Percentiles rank a stretch among this genome's conserved stretches.
Evolutionary conservation across 2,888 invertebrate genomes (phyloP).

Genomic region (Luffia ferchaultella): DNA sequence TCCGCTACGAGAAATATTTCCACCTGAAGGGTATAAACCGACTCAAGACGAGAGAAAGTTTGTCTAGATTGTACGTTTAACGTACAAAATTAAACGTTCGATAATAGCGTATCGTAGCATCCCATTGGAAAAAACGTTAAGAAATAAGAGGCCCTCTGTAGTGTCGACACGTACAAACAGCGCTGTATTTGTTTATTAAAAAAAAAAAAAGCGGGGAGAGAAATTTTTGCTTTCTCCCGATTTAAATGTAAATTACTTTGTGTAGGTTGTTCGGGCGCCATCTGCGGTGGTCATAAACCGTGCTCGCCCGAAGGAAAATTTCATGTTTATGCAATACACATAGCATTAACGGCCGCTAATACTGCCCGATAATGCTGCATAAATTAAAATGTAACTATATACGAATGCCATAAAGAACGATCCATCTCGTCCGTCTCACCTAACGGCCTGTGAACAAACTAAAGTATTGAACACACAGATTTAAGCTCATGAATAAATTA

Average conservation of each 20-base stretch:
- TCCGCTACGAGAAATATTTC: background rate
- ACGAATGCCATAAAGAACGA: background rate
- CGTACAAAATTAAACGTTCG: background rate
- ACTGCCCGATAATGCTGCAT: slow-evolving; percentile 6
- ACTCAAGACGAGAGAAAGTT: slow-evolving; percentile 11
- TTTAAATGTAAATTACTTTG: slow-evolving; percentile 35
- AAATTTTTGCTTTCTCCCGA: slow-evolving; percentile 22
- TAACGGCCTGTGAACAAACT: background rate
- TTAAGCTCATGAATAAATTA: background rate
- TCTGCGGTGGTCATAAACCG: slow-evolving; percentile 22
- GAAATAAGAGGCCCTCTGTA: slow-evolving; percentile 1
- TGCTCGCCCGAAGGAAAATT: slow-evolving; percentile 20
- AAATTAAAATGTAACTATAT: slow-evolving; percentile 5
- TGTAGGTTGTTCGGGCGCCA: slow-evolving; percentile 20
- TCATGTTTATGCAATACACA: slow-evolving; percentile 27
- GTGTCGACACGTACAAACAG: slow-evolving; percentile 13
- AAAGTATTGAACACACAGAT: background rate
- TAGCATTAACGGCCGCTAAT: slow-evolving; percentile 10
- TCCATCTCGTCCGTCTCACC: background rate
- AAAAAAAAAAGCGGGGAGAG: slow-evolving; percentile 13
- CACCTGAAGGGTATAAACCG: slow-evolving; percentile 3
- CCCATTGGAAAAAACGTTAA: background rate
- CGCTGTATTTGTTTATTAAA: slow-evolving; percentile 19
- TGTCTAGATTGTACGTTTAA: background rate
- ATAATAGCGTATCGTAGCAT: background rate